phyloP scores from a whole-genome alignment of 2,797 vertebrate species.

The Lateolabrax maculatus region DNA sequence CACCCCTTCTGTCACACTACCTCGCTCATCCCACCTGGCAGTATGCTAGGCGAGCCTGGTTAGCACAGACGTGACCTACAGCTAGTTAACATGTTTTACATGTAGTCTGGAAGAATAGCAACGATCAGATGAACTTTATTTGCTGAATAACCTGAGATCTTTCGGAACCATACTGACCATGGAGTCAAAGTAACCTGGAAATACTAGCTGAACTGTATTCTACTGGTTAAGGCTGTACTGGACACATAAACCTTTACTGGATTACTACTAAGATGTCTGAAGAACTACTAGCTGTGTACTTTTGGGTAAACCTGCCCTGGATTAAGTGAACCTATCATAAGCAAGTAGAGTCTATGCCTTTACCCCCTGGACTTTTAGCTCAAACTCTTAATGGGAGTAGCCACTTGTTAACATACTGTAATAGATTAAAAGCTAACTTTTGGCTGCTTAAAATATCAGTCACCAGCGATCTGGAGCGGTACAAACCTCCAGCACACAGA shows the following conservation, averaged over 20 bases:
- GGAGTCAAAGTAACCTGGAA: slow-evolving; percentile 39
- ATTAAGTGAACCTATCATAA: slow-evolving; percentile 49
- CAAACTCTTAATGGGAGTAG: slow-evolving; percentile 24
- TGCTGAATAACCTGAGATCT: slow-evolving; percentile 16
- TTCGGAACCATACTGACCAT: slow-evolving; percentile 35
- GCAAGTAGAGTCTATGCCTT: slow-evolving; percentile 34
- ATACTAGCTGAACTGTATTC: slow-evolving; percentile 33
- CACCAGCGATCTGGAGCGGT: slow-evolving; percentile 72
- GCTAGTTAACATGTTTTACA: slow-evolving; percentile 15
- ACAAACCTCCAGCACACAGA: slow-evolving; percentile 65
- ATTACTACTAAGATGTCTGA: slow-evolving; percentile 56
- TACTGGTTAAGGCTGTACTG: slow-evolving; percentile 24
- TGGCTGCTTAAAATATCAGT: slow-evolving; percentile 56
- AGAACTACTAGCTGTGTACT: slow-evolving; percentile 30
- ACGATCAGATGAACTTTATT: slow-evolving; percentile 17
- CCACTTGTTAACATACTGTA: slow-evolving; percentile 23
- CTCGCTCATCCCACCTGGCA: slow-evolving; percentile 63
- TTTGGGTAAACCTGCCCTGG: slow-evolving; percentile 37
- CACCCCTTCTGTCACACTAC: slow-evolving; percentile 68
- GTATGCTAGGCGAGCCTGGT: slow-evolving; percentile 71
- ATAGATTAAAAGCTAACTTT: slow-evolving; percentile 38
- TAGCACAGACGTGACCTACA: slow-evolving; percentile 43
- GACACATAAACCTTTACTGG: slow-evolving; percentile 37
- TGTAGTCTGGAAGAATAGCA: slow-evolving; percentile 22
- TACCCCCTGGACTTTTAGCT: slow-evolving; percentile 22